Evolutionary conservation across 1,140 invertebrate genomes (phyloP), one percentile per base, ranked within the genome.

Genomic region (Neocloeon triangulifer): DNA sequence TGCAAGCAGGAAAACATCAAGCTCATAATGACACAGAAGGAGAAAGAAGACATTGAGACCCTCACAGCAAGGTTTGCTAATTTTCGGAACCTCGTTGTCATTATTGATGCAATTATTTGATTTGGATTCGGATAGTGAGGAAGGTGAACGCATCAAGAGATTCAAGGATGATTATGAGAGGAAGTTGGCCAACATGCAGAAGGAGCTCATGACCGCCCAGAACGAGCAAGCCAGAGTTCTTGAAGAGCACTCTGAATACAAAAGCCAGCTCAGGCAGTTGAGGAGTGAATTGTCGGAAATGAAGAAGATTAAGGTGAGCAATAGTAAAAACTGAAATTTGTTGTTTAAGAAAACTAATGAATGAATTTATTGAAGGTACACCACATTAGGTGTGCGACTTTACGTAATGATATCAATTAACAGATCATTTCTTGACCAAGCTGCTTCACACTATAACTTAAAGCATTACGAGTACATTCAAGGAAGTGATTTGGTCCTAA

Each of bases 1-100:
- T 96, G 86, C 49, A 85, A 86, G 59, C 84, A 89, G 78, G 89
- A 97, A 53, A 69, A 82, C 19, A 76, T 82, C 43, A 78, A 84
- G 42, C 56, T 95, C 26, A 58, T 82, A 25, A 75, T 78, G 5
- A 54, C 88, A 37, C 68, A 95, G 1, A 95, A 95, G 57, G 82
- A 95, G 58, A 78, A 85, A 46, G 84, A 89, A 45, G 92, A 89
- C 0, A 74, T 95, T n/a, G 81, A 94, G 35, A 63, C 66, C 15
- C 49, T 94, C n/a, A 88, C 73, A 0, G 64, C 67, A 0, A 66
- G 66, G n/a, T n/a, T n/a, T n/a, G n/a, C n/a, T n/a, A n/a, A n/a
- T n/a, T n/a, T n/a, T n/a, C n/a, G n/a, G n/a, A n/a, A n/a, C n/a
- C n/a, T n/a, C n/a, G n/a, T n/a, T n/a, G n/a, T n/a, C n/a, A n/a